Percentiles rank a stretch among this genome's conserved stretches.
Evolutionary conservation across 2,888 invertebrate species (phyloP).

Genomic region (Metopia argyrocephala): DNA sequence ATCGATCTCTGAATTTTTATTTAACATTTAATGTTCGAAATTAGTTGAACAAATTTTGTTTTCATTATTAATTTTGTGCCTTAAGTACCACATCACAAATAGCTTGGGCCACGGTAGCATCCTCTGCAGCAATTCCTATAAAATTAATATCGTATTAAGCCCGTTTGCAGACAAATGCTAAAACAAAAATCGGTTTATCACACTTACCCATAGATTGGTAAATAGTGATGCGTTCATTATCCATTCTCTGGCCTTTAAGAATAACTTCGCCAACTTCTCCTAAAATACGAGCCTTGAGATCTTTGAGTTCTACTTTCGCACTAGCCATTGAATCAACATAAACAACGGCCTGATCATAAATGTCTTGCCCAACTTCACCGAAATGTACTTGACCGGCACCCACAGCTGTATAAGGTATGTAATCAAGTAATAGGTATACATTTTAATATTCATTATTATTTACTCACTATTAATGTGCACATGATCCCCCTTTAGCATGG

Average conservation of each 20-base stretch:
- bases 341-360: conserved; percentile 79
- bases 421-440: too few relatives aligned
- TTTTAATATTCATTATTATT: too few relatives aligned
- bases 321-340: conserved; percentile 81
- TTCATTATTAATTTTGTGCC: background rate
- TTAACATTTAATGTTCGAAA: too few relatives aligned
- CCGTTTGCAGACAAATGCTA: background rate
- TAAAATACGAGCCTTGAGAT: conserved; percentile 79
- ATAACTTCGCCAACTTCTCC: conserved; percentile 82
- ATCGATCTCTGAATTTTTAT: too few relatives aligned
- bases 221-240: conserved; percentile 78
- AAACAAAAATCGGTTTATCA: background rate
- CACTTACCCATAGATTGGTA: conserved; percentile 83
- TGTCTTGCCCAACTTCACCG: conserved; percentile 80
- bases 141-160: background rate
- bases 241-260: conserved; percentile 68
- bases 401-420: conserved; percentile 79
- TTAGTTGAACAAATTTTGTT: background rate
- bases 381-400: conserved; percentile 80
- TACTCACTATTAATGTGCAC: conserved; percentile 82
- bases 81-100: conserved; percentile 74
- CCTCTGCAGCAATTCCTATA: conserved; percentile 82
- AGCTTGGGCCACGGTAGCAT: conserved; percentile 81
- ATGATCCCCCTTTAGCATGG: conserved; percentile 79
- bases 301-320: conserved; percentile 80